phyloP scores from a whole-genome alignment of 2,113 vertebrate species.

The Talpa occidentalis region DNA sequence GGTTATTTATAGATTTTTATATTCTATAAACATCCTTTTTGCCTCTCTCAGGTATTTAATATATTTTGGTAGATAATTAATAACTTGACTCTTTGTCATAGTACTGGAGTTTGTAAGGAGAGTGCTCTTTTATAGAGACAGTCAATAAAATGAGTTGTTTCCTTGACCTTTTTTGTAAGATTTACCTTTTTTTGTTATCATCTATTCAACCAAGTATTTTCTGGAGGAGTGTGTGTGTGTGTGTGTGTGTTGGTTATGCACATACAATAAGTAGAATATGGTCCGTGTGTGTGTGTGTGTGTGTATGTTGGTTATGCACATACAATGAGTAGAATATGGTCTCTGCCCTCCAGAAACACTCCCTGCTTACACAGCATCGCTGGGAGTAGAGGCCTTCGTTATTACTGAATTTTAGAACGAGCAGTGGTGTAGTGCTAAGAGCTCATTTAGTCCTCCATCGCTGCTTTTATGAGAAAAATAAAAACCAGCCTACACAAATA shows the following conservation, averaged over 20 bases:
- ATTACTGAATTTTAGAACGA: constrained; percentile 46
- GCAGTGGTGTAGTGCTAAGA: not conserved
- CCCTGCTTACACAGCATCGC: constrained; percentile 15
- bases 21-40: not conserved
- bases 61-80: constrained; percentile 35
- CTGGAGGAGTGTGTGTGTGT: not conserved
- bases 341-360: not conserved
- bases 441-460: not conserved
- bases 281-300: not conserved
- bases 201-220: constrained; percentile 9
- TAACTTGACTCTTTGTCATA: constrained; percentile 26
- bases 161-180: not conserved
- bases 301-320: not conserved
- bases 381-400: not conserved
- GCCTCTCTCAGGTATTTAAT: not conserved
- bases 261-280: not conserved
- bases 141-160: not conserved
- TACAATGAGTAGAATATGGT: constrained; percentile 2
- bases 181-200: not conserved
- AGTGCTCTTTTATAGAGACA: too few relatives aligned
- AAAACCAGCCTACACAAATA: not conserved
- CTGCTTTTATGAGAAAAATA: constrained; percentile 38
- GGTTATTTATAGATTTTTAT: not conserved
- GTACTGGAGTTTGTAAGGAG: not conserved
- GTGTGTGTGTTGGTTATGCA: not conserved